Base-by-base conservation (phyloP, 2,888 invertebrate species). In the Tetragonula carbonaria region DNA sequence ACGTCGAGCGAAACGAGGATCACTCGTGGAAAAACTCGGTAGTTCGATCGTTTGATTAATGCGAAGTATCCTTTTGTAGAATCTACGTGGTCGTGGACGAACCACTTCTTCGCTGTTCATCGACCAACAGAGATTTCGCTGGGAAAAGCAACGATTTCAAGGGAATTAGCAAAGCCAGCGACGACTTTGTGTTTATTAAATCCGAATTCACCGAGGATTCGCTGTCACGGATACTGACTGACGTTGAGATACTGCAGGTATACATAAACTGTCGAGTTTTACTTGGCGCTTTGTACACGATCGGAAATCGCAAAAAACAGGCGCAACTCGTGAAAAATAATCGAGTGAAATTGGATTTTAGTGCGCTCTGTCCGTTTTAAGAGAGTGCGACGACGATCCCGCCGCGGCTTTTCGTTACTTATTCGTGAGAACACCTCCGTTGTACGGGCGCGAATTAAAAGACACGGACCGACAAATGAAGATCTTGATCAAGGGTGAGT, bases 81-180 rank as follows among this genome's bases (percentile, higher is more conserved):
- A 67, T 88, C 50, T 88, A 89, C 50, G 81, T 89, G 8, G 65
- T 88, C 51, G 66, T 38, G 50, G 86, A 88, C 71, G 90, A 88
- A 55, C 21, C 62, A 0, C 16, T 45, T 2, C 8, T 67, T n/a
- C 21, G 13, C 16, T 4, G 11, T 1, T 8, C 23, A 16, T 13
- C 1, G 23, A 57, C 18, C n/a, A 53, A 45, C 14, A 14, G n/a
- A 21, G 11, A 4, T 38, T 23, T 8, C 6, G 2, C 11, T 13
- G 28, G n/a, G 5, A 45, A 38, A 2, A 57, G 62, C 28, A n/a
- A 6, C 14, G 4, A 18, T 53, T 65, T 8, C 18, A 59, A 18
- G 11, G 77, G 65, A n/a, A 71, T 23, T 21, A 8, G 11, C 11
- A 13, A 13, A 8, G 50, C 8, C 16, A 18, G 53, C 23, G 18